These are phyloP conservation scores for Chirona hameri DNA, from an alignment of 2,888 invertebrate species.

Conservation along the genomic window DNA sequence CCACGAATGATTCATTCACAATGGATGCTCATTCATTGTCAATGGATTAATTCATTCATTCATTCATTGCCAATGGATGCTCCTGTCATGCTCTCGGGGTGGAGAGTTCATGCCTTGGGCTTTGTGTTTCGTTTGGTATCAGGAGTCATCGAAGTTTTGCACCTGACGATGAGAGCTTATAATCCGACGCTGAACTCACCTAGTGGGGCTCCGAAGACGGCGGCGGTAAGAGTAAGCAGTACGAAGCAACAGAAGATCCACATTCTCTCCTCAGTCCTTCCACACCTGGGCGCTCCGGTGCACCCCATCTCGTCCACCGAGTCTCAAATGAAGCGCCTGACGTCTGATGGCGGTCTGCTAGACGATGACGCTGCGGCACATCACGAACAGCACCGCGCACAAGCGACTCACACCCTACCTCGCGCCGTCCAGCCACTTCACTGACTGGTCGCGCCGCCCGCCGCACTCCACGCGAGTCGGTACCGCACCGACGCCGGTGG, in stretches of 20 bases:
- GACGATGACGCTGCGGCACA: background rate
- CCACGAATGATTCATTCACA: too few relatives aligned
- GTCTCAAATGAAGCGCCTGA: background rate
- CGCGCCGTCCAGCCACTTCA: background rate
- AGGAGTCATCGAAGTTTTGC: too few relatives aligned
- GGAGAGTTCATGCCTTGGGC: too few relatives aligned
- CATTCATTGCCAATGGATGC: too few relatives aligned
- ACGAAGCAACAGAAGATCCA: background rate
- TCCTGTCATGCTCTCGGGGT: too few relatives aligned
- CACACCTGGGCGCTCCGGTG: background rate
- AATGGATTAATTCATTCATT: too few relatives aligned
- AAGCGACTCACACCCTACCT: background rate
- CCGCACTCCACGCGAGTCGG: background rate
- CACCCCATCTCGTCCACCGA: background rate
- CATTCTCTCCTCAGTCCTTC: background rate
- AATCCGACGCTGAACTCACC: background rate
- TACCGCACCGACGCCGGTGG: constrained; percentile 8
- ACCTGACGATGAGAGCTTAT: too few relatives aligned
- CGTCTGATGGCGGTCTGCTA: background rate
- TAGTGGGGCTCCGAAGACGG: background rate
- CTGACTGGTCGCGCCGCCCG: background rate
- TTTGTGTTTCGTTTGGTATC: too few relatives aligned
- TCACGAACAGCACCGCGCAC: background rate
- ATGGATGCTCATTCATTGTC: too few relatives aligned
- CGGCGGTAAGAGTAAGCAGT: background rate